These are phyloP conservation scores for Hydractinia echinata DNA, from an alignment of 30 jellyfish, hydroid and myxozoan species.

Conservation along the genomic window DNA sequence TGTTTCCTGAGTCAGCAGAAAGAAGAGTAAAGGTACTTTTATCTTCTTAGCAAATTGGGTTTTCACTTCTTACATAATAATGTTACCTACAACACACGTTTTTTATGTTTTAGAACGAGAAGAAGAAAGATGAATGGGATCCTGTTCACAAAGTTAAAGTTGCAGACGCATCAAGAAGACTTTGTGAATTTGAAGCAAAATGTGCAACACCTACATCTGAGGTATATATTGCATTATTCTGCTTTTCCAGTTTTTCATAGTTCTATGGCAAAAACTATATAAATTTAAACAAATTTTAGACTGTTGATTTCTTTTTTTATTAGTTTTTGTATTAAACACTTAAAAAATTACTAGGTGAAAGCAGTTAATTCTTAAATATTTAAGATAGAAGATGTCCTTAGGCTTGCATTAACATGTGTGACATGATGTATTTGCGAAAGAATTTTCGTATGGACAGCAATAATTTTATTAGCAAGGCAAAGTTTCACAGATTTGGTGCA, in stretches of 20 bases:
- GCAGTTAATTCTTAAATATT: neutral
- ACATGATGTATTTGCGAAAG: no score
- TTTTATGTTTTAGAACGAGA: conserved; percentile 48
- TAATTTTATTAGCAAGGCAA: no score
- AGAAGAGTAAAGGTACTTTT: conserved; percentile 62
- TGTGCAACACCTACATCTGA: conserved; percentile 50
- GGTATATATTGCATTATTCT: conserved; percentile 35
- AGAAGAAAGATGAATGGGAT: conserved; percentile 67
- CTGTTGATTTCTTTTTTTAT: no score
- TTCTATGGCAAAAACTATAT: no score
- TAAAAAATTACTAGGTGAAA: no score
- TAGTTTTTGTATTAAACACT: no score
- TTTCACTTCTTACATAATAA: neutral
- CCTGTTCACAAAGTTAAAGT: conserved; percentile 35
- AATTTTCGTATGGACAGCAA: no score
- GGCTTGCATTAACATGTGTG: neutral
- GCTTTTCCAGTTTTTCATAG: no score
- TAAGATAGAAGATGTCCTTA: neutral
- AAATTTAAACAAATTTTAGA: no score
- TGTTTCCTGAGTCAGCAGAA: conserved; percentile 55
- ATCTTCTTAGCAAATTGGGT: neutral
- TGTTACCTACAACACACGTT: neutral
- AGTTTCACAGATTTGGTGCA: no score
- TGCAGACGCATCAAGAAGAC: conserved; percentile 56
- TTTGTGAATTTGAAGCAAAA: conserved; percentile 49